A percentile compares a stretch with the other conserved stretches of the same genome.
These are phyloP conservation scores for Cetoscarus ocellatus DNA, from an alignment of 2,797 vertebrate species.

Conservation along the genomic window DNA sequence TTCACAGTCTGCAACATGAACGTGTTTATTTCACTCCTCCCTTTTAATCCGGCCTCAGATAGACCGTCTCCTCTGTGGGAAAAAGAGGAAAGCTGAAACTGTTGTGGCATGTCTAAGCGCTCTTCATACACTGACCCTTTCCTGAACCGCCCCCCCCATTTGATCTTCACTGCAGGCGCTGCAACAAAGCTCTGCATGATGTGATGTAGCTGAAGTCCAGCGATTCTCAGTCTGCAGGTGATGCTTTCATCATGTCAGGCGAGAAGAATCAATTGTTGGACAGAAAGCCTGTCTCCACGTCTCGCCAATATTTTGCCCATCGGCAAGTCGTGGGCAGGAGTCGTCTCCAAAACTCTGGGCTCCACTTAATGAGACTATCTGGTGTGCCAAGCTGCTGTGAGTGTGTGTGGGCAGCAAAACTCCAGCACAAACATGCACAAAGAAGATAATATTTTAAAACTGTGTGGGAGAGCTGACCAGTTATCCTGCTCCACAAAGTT, in stretches of 20 bases:
- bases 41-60: neutral
- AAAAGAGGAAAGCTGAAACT: slow-evolving; percentile 29
- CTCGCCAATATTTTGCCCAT: slow-evolving; percentile 51
- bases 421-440: slow-evolving; percentile 35
- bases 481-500: slow-evolving; percentile 57
- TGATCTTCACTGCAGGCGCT: slow-evolving; percentile 58
- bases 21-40: slow-evolving; percentile 24
- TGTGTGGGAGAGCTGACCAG: slow-evolving; percentile 65
- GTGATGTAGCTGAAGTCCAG: slow-evolving; percentile 26
- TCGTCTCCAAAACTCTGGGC: slow-evolving; percentile 38
- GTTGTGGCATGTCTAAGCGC: slow-evolving; percentile 28
- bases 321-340: slow-evolving; percentile 44
- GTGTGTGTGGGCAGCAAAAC: slow-evolving; percentile 18
- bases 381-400: slow-evolving; percentile 60
- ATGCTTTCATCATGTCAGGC: slow-evolving; percentile 67
- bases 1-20: slow-evolving; percentile 1
- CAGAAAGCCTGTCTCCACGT: slow-evolving; percentile 39
- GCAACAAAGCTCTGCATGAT: slow-evolving; percentile 23
- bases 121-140: slow-evolving; percentile 48
- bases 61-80: slow-evolving; percentile 14
- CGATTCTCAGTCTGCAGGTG: slow-evolving; percentile 56
- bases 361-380: slow-evolving; percentile 70
- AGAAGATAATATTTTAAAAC: slow-evolving; percentile 45
- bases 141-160: slow-evolving; percentile 49
- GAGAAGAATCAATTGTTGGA: slow-evolving; percentile 65